A percentile compares a stretch with the other conserved stretches of the same genome.
Conservation (phyloP, 2,797 vertebrate genomes). For the Poeciliopsis turneri region DNA sequence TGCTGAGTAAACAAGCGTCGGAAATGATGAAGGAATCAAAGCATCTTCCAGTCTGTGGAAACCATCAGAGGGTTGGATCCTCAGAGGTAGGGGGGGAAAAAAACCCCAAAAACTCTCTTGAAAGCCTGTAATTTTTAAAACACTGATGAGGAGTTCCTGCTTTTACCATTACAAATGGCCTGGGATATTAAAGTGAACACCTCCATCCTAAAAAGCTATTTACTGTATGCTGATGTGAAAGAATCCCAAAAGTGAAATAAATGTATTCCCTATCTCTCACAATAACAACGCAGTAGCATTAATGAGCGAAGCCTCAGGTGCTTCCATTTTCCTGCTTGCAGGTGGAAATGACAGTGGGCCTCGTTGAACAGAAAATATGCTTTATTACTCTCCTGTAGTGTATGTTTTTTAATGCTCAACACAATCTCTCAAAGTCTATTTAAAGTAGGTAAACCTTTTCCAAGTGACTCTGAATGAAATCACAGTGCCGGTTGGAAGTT, state of each 20-base stretch:
- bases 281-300: conserved; percentile 55
- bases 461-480: not conserved
- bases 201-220: conserved; percentile 67
- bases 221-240: conserved; percentile 60
- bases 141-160: conserved; percentile 61
- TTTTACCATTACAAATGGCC: conserved; percentile 68
- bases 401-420: not conserved
- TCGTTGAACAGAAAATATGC: not conserved
- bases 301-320: conserved; percentile 48
- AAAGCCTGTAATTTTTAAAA: conserved; percentile 60
- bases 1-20: conserved; percentile 5
- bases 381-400: conserved; percentile 5
- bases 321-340: conserved; percentile 6
- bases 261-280: conserved; percentile 53
- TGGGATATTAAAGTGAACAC: conserved; percentile 73
- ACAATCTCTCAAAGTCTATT: not conserved
- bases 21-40: conserved; percentile 33
- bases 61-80: conserved; percentile 19
- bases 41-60: conserved; percentile 18
- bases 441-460: not conserved
- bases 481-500: not conserved
- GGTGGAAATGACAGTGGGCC: conserved; percentile 11
- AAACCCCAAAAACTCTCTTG: conserved; percentile 34
- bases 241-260: conserved; percentile 58
- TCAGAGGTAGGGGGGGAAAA: conserved; percentile 4